Percentiles rank a stretch among this genome's conserved stretches.
Conservation (phyloP, 2,113 vertebrate species). For the Neotoma lepida region DNA sequence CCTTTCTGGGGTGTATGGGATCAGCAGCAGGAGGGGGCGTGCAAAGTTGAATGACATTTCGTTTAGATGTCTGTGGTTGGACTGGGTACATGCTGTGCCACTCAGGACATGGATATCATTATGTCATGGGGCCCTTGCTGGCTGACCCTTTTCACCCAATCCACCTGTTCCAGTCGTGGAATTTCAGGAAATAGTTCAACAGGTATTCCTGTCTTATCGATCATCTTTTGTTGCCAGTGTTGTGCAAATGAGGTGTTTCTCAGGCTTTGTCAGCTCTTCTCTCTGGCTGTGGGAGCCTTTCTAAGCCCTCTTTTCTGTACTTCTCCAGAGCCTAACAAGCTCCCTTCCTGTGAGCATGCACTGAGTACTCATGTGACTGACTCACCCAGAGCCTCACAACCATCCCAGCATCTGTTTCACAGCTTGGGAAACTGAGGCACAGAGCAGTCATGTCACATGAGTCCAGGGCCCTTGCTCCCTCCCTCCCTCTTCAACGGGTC, state of each 20-base stretch:
- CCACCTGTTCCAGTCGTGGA: neutral
- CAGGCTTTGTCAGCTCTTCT: neutral
- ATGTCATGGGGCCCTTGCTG: neutral
- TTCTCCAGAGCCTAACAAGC: no score
- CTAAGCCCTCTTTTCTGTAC: neutral
- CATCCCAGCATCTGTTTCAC: no score
- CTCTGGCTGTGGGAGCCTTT: neutral
- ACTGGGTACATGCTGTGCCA: neutral
- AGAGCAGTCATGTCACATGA: no score
- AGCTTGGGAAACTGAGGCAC: conserved; percentile 18
- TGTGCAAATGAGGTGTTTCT: neutral
- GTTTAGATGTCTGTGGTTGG: neutral
- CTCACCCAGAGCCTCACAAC: neutral
- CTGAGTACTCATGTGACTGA: neutral
- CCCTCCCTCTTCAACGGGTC: neutral
- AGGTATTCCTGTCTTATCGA: neutral
- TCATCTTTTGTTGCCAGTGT: neutral
- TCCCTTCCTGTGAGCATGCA: neutral
- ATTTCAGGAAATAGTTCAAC: neutral
- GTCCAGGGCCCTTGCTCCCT: neutral
- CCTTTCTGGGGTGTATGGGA: neutral
- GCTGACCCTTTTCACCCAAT: neutral
- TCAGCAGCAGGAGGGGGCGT: neutral
- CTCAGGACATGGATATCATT: no score
- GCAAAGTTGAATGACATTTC: neutral